phyloP scores from a whole-genome alignment of 2,888 invertebrate genomes.

The Meiosimyza decipiens region DNA sequence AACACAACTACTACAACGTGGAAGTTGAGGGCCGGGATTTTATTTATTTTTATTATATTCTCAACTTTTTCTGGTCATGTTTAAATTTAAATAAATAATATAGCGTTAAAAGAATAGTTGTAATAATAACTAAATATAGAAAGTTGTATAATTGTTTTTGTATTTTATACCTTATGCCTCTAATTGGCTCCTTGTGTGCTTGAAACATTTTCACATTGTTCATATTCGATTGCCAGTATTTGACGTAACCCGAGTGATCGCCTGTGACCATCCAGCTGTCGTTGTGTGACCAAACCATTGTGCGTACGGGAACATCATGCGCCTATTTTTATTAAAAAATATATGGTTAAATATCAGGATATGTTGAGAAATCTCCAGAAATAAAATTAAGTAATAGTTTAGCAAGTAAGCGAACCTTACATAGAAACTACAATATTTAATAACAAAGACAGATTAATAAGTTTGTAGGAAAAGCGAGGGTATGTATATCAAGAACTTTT shows the following conservation, averaged over 20 bases:
- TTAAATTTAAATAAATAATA: slow-evolving; percentile 2
- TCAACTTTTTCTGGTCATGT: background rate
- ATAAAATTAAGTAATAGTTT: too few species aligned
- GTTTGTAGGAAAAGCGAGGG: too few species aligned
- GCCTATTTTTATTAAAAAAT: slow-evolving; percentile 72
- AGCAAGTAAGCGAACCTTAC: too few species aligned
- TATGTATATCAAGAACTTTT: too few species aligned
- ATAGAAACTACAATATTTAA: too few species aligned
- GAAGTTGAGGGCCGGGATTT: slow-evolving; percentile 10
- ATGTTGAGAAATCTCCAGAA: background rate
- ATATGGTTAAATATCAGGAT: background rate
- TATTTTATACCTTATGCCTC: slow-evolving; percentile 91
- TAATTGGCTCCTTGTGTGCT: slow-evolving; percentile 99
- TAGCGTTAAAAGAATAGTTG: slow-evolving; percentile 30
- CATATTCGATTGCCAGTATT: slow-evolving; percentile 99
- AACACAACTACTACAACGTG: slow-evolving; percentile 27
- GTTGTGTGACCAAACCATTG: slow-evolving; percentile 99
- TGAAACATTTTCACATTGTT: slow-evolving; percentile 99
- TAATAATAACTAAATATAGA: slow-evolving; percentile 33
- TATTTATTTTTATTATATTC: slow-evolving; percentile 18
- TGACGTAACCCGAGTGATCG: slow-evolving; percentile 98
- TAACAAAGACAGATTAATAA: too few species aligned
- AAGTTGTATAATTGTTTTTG: slow-evolving; percentile 36
- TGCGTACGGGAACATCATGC: slow-evolving; percentile 98
- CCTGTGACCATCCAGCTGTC: slow-evolving; percentile 99